phyloP scores from a whole-genome alignment of 2,113 vertebrate species.

The Fulmarus glacialis region DNA sequence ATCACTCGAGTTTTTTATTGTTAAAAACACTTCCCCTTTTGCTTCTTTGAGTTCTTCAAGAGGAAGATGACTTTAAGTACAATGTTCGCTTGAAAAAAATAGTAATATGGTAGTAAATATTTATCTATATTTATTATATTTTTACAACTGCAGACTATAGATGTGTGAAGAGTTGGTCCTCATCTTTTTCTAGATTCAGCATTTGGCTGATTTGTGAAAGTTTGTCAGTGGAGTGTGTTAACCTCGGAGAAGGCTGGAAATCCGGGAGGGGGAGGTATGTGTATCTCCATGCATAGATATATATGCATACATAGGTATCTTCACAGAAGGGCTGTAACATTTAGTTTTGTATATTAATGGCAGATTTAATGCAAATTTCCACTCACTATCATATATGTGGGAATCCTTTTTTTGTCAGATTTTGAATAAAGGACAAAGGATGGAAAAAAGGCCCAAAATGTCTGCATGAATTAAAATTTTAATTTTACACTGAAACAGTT shows the following conservation, averaged over 20 bases:
- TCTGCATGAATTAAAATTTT: not conserved
- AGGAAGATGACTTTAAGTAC: not conserved
- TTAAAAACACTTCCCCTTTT: not conserved
- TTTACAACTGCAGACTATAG: not conserved
- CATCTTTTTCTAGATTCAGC: slow-evolving; percentile 8
- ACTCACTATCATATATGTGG: not conserved
- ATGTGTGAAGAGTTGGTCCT: not conserved
- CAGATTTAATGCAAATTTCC: not conserved
- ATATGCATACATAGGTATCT: not conserved
- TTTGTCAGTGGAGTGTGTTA: not conserved
- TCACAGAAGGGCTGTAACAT: not conserved
- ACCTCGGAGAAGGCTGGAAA: not conserved
- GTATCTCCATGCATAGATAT: not conserved
- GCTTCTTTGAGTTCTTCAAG: not conserved
- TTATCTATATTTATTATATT: not conserved
- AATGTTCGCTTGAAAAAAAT: not conserved
- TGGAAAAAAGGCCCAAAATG: not conserved
- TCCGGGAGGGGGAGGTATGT: not conserved
- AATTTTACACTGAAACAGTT: not conserved
- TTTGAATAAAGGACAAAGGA: not conserved
- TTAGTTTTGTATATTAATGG: not conserved
- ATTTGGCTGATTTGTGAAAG: not conserved
- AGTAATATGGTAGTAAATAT: not conserved
- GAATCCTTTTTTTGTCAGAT: slow-evolving; percentile 15
- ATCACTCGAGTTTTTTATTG: not conserved